These are phyloP conservation scores for Clamator glandarius DNA, from an alignment of 2,797 vertebrate species.

Conservation along the genomic window DNA sequence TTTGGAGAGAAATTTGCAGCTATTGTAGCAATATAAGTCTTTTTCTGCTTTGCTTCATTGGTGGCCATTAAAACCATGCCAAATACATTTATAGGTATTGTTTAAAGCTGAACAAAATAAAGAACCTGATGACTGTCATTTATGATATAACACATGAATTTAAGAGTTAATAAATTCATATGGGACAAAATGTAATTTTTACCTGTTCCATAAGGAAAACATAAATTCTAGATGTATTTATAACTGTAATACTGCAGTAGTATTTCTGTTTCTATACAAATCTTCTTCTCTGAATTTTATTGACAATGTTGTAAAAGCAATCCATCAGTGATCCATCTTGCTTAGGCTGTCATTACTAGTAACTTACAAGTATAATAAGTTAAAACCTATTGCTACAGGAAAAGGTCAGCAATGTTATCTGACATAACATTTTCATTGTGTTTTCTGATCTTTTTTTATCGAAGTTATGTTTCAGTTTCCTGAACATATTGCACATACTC, in stretches of 20 bases:
- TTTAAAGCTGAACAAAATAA: not conserved
- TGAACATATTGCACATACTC: not conserved
- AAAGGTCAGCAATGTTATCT: not conserved
- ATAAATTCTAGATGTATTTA: not conserved
- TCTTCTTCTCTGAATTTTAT: not conserved
- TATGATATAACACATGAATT: not conserved
- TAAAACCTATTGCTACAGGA: not conserved
- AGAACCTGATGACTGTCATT: not conserved
- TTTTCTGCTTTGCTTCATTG: not conserved
- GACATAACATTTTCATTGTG: not conserved
- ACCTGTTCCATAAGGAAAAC: not conserved
- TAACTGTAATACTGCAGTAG: not conserved
- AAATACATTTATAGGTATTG: not conserved
- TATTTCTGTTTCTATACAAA: not conserved
- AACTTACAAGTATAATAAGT: not conserved
- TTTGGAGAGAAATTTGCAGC: not conserved
- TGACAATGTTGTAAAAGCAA: not conserved
- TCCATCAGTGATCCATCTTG: not conserved
- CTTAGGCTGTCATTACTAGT: not conserved
- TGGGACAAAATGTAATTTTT: not conserved
- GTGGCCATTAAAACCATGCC: not conserved
- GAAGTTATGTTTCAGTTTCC: not conserved
- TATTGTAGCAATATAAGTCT: not conserved
- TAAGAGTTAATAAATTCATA: not conserved
- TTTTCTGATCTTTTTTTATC: not conserved